Evolutionary conservation across 1,140 invertebrate genomes (phyloP), one percentile per base, ranked within the genome.

Genomic region (Lepidurus packardi): DNA sequence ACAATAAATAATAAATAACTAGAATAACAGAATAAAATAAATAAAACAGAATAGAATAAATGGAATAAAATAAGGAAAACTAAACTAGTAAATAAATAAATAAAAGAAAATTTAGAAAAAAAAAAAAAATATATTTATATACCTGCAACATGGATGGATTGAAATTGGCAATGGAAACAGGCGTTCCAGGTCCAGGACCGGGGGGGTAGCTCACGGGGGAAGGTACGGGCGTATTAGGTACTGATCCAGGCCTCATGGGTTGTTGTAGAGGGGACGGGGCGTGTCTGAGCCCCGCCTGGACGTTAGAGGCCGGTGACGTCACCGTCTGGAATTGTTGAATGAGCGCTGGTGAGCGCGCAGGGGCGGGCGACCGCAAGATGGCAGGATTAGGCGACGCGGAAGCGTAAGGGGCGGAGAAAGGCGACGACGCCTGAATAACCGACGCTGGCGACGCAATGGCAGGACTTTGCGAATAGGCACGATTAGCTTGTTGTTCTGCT

Each of bases 341-440:
- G 73, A 77, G 78, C 77, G 81, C 77, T 79, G 79, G 79, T 76
- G 80, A 53, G 44, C 74, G 75, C 76, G 81, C 73, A 77, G 81
- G 45, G 43, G 76, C 74, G 34, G 76, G 80, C 75, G 75, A 44
- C 43, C 45, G 73, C 65, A 77, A 47, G 76, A 44, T 79, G 77
- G 45, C 79, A 75, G 76, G 43, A 79, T 44, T 80, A 44, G 73
- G 75, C 25, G 78, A 78, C 25, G 73, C 74, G n/a, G 76, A 75
- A 74, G 79, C 80, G 16, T 79, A 76, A 41, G 80, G 82, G 43
- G 79, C 81, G 47, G 80, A 79, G 80, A 82, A 81, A 75, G 76
- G 80, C 53, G 79, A 77, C 65, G 80, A 76, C 75, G 81, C 80
- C 73, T 81, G 73, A 74, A 80, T 79, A 78, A 81, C 47, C 77